Evolutionary conservation across 2,797 vertebrate species (phyloP).

Genomic region (Sitta carolinensis): DNA sequence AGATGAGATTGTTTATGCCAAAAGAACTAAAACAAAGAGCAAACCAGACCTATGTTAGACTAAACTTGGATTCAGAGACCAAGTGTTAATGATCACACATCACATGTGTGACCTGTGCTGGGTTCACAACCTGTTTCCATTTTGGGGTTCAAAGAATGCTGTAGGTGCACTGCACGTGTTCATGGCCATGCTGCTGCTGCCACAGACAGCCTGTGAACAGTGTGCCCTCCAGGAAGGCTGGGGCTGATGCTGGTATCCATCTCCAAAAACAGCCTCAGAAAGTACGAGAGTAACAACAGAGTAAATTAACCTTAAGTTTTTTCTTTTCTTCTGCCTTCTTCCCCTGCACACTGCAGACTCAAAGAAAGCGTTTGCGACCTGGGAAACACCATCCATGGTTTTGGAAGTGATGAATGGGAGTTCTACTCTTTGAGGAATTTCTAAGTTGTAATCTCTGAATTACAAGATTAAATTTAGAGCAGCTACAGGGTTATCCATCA

Average conservation of each 20-base stretch:
- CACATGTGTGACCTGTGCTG: background rate
- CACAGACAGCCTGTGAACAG: background rate
- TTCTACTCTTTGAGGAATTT: background rate
- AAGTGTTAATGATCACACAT: background rate
- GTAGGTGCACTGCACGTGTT: accelerated
- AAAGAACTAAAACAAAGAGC: background rate
- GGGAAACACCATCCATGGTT: background rate
- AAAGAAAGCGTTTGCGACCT: background rate
- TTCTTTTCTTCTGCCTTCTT: background rate
- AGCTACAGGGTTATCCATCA: background rate
- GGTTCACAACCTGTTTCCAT: background rate
- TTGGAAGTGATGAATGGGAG: background rate
- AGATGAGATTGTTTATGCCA: background rate
- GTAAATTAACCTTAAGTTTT: background rate
- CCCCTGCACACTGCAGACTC: background rate
- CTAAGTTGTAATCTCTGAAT: background rate
- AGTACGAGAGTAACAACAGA: background rate
- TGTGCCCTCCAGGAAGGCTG: background rate
- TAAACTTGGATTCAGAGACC: background rate
- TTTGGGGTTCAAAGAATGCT: background rate
- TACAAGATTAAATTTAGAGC: background rate
- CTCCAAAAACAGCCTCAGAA: background rate
- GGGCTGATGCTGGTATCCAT: background rate
- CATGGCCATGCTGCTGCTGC: background rate
- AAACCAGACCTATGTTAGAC: background rate